These are phyloP conservation scores for Scortum barcoo DNA, from an alignment of 2,113 vertebrate genomes.

Conservation along the genomic window DNA sequence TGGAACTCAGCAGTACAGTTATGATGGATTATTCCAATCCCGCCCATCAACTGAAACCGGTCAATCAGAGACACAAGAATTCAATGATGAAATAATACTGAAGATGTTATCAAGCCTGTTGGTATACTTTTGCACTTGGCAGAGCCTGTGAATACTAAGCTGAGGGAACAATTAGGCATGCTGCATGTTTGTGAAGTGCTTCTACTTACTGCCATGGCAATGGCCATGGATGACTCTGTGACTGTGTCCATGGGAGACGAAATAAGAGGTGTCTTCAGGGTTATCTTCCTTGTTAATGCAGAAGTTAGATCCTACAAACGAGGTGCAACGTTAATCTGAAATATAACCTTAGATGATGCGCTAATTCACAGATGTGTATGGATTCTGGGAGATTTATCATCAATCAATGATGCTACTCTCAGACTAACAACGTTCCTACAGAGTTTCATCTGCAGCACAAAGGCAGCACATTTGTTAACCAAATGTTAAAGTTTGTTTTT, in stretches of 20 bases:
- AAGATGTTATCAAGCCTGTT: background rate
- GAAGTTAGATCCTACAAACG: conserved; percentile 91
- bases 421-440: background rate
- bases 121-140: background rate
- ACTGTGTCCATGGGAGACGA: conserved; percentile 97
- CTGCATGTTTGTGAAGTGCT: background rate
- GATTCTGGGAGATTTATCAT: background rate
- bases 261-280: conserved; percentile 92
- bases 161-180: background rate
- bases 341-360: background rate
- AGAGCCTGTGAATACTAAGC: background rate
- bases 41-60: conserved; percentile 90
- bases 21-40: conserved; percentile 96
- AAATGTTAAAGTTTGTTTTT: background rate
- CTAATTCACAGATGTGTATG: background rate
- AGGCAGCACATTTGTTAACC: background rate
- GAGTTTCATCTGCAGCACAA: background rate
- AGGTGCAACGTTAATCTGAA: background rate
- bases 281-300: conserved; percentile 93
- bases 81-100: background rate
- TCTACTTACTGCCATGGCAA: conserved; percentile 92
- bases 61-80: conserved; percentile 28
- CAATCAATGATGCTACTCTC: background rate
- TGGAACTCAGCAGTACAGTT: conserved; percentile 96
- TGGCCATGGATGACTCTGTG: conserved; percentile 95